phyloP scores from a whole-genome alignment of 2,113 vertebrate species.

The Synchiropus splendidus region DNA sequence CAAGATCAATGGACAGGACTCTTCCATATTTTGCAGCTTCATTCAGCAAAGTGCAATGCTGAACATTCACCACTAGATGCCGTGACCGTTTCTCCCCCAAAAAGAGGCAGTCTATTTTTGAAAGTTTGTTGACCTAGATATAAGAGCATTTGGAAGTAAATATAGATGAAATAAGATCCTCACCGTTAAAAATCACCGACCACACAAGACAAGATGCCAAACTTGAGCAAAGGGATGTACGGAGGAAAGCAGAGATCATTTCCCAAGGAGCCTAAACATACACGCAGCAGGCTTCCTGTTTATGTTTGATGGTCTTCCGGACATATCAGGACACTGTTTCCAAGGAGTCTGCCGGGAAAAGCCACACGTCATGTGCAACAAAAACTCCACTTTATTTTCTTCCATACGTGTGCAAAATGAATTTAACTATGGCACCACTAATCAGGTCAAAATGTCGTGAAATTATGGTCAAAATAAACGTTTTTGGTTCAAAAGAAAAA shows the following conservation, averaged over 20 bases:
- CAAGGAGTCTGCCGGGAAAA: no score
- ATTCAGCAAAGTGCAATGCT: slow-evolving; percentile 10
- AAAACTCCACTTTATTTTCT: no score
- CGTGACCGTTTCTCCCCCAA: background rate
- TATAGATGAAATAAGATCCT: slow-evolving; percentile 55
- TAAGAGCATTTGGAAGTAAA: slow-evolving; percentile 57
- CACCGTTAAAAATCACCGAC: no score
- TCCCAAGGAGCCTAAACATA: background rate
- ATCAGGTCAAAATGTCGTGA: no score
- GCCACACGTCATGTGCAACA: no score
- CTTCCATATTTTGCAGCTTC: background rate
- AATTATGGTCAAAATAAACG: no score
- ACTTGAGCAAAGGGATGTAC: background rate
- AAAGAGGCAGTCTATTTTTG: slow-evolving; percentile 22
- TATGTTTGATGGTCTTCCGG: no score
- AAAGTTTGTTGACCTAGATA: slow-evolving; percentile 66
- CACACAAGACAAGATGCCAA: slow-evolving; percentile 33
- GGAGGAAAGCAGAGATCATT: background rate
- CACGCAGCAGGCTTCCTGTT: background rate
- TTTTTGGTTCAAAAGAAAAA: no score
- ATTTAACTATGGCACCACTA: no score
- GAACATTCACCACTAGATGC: slow-evolving; percentile 47
- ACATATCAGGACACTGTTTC: no score
- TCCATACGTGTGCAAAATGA: no score
- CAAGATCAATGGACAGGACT: no score